Percentiles rank a stretch among this genome's conserved stretches.
These are phyloP conservation scores for Semibalanus balanoides DNA, from an alignment of 1,140 invertebrate species.

Conservation along the genomic window DNA sequence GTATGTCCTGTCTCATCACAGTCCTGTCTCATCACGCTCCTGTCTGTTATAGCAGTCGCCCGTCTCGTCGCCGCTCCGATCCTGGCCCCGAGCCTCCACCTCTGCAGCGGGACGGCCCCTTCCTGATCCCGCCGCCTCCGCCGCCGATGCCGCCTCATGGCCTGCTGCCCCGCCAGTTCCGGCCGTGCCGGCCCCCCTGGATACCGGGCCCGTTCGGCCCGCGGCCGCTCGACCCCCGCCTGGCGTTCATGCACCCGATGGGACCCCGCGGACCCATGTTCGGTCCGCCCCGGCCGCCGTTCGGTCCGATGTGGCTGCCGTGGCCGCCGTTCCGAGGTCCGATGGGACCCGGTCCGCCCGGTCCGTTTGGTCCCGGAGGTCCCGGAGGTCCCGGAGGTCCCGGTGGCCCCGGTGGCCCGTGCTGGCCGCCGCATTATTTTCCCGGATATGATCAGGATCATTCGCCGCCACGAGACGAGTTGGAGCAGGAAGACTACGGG, in stretches of 20 bases:
- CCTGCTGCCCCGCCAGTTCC: neutral
- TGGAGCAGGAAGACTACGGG: too few species aligned
- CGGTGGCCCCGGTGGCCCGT: too few species aligned
- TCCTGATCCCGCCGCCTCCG: neutral
- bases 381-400: too few species aligned
- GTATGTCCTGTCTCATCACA: too few species aligned
- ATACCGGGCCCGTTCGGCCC: neutral
- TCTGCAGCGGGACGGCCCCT: neutral
- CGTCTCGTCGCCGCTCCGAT: neutral
- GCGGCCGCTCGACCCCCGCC: too few species aligned
- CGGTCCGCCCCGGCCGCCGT: too few species aligned
- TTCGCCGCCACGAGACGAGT: too few species aligned
- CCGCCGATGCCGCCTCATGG: neutral
- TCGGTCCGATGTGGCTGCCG: neutral
- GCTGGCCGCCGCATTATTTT: too few species aligned
- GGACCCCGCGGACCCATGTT: neutral
- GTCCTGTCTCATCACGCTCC: neutral
- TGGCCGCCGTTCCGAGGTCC: neutral
- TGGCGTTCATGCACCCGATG: neutral
- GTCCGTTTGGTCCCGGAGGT: too few species aligned
- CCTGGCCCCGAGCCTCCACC: too few species aligned
- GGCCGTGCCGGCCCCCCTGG: neutral
- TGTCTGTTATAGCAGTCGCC: neutral
- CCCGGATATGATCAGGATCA: too few species aligned
- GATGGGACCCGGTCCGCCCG: too few species aligned